phyloP scores from a whole-genome alignment of 2,888 invertebrate species.

The Mechanitis mazaeus region DNA sequence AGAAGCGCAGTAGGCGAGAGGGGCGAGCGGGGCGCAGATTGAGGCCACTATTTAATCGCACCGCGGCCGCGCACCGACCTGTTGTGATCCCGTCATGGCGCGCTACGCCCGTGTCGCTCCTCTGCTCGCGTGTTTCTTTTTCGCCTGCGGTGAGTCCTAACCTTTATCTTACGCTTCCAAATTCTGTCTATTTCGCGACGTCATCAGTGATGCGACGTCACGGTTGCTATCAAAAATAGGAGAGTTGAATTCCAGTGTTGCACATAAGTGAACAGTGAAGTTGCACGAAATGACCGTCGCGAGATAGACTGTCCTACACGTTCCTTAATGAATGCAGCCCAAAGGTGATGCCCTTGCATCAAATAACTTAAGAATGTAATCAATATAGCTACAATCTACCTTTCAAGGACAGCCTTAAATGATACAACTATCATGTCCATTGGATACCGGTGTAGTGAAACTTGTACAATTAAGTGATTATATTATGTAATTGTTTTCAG shows the following conservation, averaged over 20 bases:
- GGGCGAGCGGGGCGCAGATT: constrained; percentile 74
- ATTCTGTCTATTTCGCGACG: constrained; percentile 68
- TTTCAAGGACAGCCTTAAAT: constrained; percentile 62
- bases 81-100: constrained; percentile 78
- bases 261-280: constrained; percentile 69
- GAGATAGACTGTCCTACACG: constrained; percentile 59
- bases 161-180: constrained; percentile 70
- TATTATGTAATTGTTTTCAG: constrained; percentile 15
- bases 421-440: constrained; percentile 46
- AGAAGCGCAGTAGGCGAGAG: constrained; percentile 71
- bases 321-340: constrained; percentile 55
- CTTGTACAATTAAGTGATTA: constrained; percentile 21
- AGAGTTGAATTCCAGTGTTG: constrained; percentile 56
- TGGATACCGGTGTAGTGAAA: constrained; percentile 44
- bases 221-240: constrained; percentile 54
- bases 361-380: constrained; percentile 56
- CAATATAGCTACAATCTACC: constrained; percentile 41
- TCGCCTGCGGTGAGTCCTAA: constrained; percentile 77
- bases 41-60: constrained; percentile 76
- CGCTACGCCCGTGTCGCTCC: constrained; percentile 76
- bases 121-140: constrained; percentile 75
- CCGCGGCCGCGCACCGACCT: constrained; percentile 74
- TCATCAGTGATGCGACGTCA: constrained; percentile 61
- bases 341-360: constrained; percentile 57
- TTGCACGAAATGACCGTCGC: constrained; percentile 54